Percentiles rank a stretch among this genome's conserved stretches.
phyloP scores from a whole-genome alignment of 2,113 vertebrate genomes.

The Hystrix cristata region DNA sequence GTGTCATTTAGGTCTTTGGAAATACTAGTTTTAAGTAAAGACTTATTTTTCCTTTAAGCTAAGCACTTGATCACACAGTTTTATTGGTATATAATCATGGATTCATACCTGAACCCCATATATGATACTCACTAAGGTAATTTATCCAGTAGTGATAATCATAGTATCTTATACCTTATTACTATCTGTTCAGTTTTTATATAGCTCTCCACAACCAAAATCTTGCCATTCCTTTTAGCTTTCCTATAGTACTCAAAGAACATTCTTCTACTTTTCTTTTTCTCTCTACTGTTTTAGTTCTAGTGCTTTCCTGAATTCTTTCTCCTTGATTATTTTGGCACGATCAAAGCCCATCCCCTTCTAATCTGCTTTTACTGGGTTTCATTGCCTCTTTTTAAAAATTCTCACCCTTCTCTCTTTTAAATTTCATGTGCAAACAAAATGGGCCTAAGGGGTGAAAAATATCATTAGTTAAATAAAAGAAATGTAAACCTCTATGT shows the following conservation, averaged over 20 bases:
- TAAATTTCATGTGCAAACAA: slow-evolving; percentile 8
- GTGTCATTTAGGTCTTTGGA: background rate
- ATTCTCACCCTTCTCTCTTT: slow-evolving; percentile 33
- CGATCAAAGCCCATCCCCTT: background rate
- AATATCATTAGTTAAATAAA: slow-evolving; percentile 34
- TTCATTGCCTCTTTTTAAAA: slow-evolving; percentile 40
- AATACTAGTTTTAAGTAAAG: slow-evolving; percentile 34
- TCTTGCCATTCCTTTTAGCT: background rate
- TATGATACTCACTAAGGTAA: background rate
- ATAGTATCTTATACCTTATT: background rate
- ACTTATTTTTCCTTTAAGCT: background rate
- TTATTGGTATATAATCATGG: background rate
- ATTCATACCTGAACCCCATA: background rate
- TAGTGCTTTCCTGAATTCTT: background rate
- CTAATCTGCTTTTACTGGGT: background rate
- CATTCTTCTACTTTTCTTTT: background rate
- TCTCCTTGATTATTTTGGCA: background rate
- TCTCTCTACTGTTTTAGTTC: background rate
- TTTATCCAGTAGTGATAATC: background rate
- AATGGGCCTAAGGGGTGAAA: background rate
- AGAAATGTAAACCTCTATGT: slow-evolving; percentile 4
- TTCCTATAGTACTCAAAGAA: background rate
- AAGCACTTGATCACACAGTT: background rate
- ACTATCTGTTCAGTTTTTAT: background rate
- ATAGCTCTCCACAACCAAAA: background rate